Conservation (phyloP, 2,113 vertebrate genomes). For the Cochlearius cochlearius region DNA sequence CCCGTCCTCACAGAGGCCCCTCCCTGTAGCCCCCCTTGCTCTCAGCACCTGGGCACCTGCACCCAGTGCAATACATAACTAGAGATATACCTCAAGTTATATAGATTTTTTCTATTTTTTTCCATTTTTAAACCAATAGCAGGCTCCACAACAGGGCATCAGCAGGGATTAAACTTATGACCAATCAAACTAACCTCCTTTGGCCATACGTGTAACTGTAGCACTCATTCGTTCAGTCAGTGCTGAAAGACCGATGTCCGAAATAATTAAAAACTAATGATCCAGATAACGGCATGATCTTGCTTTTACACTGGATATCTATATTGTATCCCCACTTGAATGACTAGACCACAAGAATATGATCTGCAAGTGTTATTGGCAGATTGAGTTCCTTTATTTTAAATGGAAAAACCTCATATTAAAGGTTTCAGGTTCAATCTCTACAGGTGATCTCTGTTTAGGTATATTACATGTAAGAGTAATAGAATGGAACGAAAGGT, state of each 20-base stretch:
- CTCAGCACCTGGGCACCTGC: rapidly evolving
- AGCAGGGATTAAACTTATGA: not conserved
- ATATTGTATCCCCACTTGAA: not conserved
- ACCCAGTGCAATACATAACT: not conserved
- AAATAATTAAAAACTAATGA: slow-evolving; percentile 34
- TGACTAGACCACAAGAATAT: not conserved
- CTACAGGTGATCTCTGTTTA: slow-evolving; percentile 1
- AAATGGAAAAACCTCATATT: not conserved
- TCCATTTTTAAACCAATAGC: not conserved
- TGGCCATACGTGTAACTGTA: not conserved
- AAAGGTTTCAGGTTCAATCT: slow-evolving; percentile 16
- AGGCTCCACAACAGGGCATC: not conserved
- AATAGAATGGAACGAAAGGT: not conserved
- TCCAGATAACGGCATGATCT: not conserved
- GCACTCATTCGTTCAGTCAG: not conserved
- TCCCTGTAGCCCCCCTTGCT: not conserved
- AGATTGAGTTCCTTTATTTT: not conserved
- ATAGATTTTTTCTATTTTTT: not conserved
- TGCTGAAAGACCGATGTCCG: not conserved
- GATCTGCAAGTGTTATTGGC: not conserved
- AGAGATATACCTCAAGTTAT: not conserved
- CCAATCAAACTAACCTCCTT: not conserved
- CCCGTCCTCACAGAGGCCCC: not conserved
- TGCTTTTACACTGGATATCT: not conserved
- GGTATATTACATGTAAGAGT: not conserved